phyloP scores from a whole-genome alignment of 64 coral and sea anemone species.

The Cladopsammia gracilis region DNA sequence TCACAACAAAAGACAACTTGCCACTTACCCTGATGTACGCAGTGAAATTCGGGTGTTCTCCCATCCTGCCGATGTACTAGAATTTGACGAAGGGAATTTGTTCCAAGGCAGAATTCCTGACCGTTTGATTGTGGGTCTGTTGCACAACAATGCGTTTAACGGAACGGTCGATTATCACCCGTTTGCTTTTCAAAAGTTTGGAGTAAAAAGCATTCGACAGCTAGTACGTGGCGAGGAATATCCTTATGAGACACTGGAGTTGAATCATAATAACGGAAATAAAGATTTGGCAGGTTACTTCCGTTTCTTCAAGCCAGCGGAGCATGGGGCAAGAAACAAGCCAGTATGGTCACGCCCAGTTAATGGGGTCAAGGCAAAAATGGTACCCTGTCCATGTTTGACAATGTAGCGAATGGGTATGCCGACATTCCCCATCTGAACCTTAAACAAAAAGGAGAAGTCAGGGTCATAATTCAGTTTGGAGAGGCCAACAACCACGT shows the following conservation, averaged over 20 bases:
- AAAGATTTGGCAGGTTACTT: background rate
- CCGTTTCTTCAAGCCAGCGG: conserved; percentile 6
- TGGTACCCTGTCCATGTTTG: conserved; percentile 66
- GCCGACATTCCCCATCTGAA: conserved; percentile 13
- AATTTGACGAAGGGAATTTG: conserved; percentile 28
- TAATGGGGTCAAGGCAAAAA: conserved; percentile 29
- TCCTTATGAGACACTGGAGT: background rate
- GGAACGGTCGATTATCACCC: background rate
- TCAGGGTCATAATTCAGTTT: background rate
- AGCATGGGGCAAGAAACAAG: background rate
- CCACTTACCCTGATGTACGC: conserved; percentile 4
- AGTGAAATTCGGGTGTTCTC: conserved; percentile 30
- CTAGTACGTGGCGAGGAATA: conserved; percentile 18
- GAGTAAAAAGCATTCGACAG: conserved; percentile 34
- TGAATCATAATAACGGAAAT: background rate
- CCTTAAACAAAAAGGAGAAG: background rate
- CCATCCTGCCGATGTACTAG: background rate
- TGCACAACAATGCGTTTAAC: background rate
- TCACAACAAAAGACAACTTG: background rate
- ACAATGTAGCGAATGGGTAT: conserved; percentile 42
- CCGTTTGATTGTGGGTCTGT: conserved; percentile 2
- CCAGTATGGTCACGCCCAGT: conserved; percentile 5
- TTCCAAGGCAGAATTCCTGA: conserved; percentile 32
- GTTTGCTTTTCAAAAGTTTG: conserved; percentile 39
- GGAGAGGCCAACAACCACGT: background rate